Base-by-base conservation (phyloP, 2,888 invertebrate genomes). In the Portevinia maculata region DNA sequence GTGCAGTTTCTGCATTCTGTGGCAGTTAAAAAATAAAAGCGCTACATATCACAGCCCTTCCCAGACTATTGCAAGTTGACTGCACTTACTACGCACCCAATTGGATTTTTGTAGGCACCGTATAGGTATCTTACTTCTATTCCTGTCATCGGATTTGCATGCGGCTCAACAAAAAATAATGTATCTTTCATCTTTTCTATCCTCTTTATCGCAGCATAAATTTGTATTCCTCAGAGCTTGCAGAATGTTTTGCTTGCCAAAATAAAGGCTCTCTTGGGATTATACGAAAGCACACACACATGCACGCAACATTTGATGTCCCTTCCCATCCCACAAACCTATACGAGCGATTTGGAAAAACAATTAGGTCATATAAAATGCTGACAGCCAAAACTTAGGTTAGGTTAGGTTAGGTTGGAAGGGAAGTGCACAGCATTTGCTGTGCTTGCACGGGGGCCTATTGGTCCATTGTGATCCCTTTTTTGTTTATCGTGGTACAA, bases 301-400 rank as follows among this genome's bases (percentile, higher is more conserved):
- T 52, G 9, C 13, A 28, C 37, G 19, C 17, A 64, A 28, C 11
- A 37, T 32, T 44, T 19, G 46, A 7, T 37, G 21, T 30, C 13
- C 32, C 24, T 13, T 28, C 64, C 55, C n/a, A n/a, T n/a, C n/a
- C n/a, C n/a, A 5, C 9, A 13, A 11, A n/a, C n/a, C 9, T 53
- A 64, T 64, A 64, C 55, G 53, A 53, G 65, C 37, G 74, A 74
- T 65, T 57, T 65, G 74, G 57, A 65, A 65, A 71, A 79, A 67
- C 34, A 67, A 83, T 78, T 83, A 39, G 76, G 83, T 83, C 83
- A 83, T 62, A 78, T 76, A 62, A 76, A 76, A 73, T 32, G 60
- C 55, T 73, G 53, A 53, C 53, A 65, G 65, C n/a, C 34, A 34
- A 34, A 3, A 34, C 34, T 9, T 3, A 34, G 34, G 34, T n/a